Conservation (phyloP, 1,140 invertebrate genomes). For the Atopsyche davidsoni region DNA sequence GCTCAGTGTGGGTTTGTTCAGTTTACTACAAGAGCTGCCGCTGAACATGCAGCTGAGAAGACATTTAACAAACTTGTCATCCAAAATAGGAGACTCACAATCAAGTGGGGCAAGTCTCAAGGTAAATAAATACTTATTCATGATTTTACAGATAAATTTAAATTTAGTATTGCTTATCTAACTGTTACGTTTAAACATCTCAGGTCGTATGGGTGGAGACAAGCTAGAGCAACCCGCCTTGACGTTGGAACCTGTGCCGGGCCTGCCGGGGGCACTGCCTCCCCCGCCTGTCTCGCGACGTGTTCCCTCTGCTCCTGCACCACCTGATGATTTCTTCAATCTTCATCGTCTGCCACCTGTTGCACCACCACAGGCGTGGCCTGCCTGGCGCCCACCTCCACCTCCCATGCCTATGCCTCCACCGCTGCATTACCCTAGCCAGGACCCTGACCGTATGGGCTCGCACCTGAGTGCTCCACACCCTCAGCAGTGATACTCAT, state of each 20-base stretch:
- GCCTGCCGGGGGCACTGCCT: conserved; percentile 72
- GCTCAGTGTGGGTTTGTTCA: conserved; percentile 98
- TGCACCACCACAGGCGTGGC: conserved; percentile 47
- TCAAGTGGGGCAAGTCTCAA: conserved; percentile 95
- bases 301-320: conserved; percentile 67
- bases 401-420: conserved; percentile 50
- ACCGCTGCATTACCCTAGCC: conserved; percentile 86
- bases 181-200: no score
- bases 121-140: conserved; percentile 39
- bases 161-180: no score
- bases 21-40: conserved; percentile 82
- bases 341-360: conserved; percentile 53
- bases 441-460: conserved; percentile 87
- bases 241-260: conserved; percentile 78
- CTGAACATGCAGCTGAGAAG: conserved; percentile 91
- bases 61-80: conserved; percentile 95
- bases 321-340: conserved; percentile 80
- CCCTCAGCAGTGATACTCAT: no score
- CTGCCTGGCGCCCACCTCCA: conserved; percentile 47
- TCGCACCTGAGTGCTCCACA: conserved; percentile 33
- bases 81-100: conserved; percentile 78
- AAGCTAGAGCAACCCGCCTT: conserved; percentile 44
- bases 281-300: conserved; percentile 55
- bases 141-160: no score
- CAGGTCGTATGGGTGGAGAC: conserved; percentile 43